Conservation (phyloP, 2,888 invertebrate species). For the Rotaria magnacalcarata region DNA sequence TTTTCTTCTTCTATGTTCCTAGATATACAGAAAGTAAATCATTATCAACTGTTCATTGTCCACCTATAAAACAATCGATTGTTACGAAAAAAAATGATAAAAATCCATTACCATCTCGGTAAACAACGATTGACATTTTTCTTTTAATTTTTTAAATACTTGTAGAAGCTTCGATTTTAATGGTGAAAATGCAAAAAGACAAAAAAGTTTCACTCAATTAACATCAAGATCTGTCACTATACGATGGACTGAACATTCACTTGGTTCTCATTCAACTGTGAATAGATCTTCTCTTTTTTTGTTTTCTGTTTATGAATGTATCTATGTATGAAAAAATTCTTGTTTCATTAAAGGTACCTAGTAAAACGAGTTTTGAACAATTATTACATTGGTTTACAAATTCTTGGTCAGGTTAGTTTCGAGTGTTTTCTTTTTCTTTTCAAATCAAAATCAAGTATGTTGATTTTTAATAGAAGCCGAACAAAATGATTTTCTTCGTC, state of each 20-base stretch:
- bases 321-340: background rate
- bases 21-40: background rate
- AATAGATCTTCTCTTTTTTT: background rate
- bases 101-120: background rate
- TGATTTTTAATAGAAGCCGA: background rate
- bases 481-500: conserved; percentile 55
- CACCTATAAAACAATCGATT: background rate
- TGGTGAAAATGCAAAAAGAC: background rate
- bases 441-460: background rate
- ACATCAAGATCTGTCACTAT: background rate
- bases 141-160: no score
- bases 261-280: background rate
- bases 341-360: background rate
- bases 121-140: background rate
- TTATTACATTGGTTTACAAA: background rate
- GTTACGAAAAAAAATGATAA: background rate
- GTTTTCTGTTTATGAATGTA: no score
- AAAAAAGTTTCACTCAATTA: background rate
- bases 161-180: background rate
- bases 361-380: background rate
- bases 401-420: background rate
- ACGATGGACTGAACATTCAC: background rate
- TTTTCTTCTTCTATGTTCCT: background rate
- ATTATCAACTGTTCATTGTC: background rate
- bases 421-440: no score